These are phyloP conservation scores for Pangasius macronema DNA, from an alignment of 2,797 vertebrate genomes.

Conservation along the genomic window DNA sequence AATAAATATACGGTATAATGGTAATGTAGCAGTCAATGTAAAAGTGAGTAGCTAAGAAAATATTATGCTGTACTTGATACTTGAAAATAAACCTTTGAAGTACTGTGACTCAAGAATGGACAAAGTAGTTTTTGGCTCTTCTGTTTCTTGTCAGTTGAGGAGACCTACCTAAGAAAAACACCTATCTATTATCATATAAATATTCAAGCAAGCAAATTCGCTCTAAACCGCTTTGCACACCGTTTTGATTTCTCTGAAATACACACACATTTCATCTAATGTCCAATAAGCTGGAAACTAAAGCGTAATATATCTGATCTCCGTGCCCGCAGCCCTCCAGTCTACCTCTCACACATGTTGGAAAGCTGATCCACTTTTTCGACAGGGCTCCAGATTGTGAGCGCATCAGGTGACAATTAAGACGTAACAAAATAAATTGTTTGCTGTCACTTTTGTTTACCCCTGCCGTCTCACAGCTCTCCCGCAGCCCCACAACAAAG, in stretches of 20 bases:
- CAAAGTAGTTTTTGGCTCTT: neutral
- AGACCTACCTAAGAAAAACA: neutral
- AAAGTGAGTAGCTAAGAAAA: constrained; percentile 13
- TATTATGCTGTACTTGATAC: neutral
- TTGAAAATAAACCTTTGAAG: neutral
- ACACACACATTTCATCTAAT: constrained; percentile 12
- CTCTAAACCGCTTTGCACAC: neutral
- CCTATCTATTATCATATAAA: neutral
- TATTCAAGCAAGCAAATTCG: neutral
- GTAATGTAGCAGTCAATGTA: neutral
- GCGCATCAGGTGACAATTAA: constrained; percentile 81
- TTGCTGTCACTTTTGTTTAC: constrained; percentile 77
- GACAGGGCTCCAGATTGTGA: constrained; percentile 74
- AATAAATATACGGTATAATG: neutral
- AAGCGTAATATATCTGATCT: constrained; percentile 19
- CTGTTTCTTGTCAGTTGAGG: neutral
- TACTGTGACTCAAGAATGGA: neutral
- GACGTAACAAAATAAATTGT: constrained; percentile 78
- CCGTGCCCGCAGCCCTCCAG: neutral
- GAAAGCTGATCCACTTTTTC: constrained; percentile 59
- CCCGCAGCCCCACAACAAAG: constrained; percentile 52
- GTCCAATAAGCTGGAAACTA: constrained; percentile 10
- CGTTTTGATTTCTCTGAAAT: neutral
- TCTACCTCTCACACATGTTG: constrained; percentile 45
- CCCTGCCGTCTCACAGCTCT: constrained; percentile 63